Evolutionary conservation across 1,140 invertebrate genomes (phyloP), one percentile per base, ranked within the genome.

Genomic region (Prorops nasuta): DNA sequence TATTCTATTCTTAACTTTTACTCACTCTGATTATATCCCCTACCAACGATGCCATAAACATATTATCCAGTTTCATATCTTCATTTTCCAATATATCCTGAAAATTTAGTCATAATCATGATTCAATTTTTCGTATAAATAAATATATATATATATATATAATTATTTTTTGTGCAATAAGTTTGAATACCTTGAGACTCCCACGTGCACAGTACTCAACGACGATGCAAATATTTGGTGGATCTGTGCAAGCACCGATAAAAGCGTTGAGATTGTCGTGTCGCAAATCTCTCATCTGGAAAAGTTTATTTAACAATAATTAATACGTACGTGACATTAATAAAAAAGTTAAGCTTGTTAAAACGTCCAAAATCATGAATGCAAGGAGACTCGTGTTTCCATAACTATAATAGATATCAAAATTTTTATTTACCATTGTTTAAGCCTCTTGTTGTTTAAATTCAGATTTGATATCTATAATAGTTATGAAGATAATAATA

Each of bases 181-280:
- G 38, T 37, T 32, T 24, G n/a, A n/a, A n/a, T 49, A 92, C 91
- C 82, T 91, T 92, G 20, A 92, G 81, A 62, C 92, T 94, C 22
- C 93, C 93, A 46, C 92, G 82, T 1, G 89, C 85, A 71, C 93
- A 96, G 64, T 96, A 96, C 71, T 95, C 92, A 1, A 89, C 91
- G 3, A 95, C 83, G 24, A 94, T 88, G 65, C 92, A 93, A 54
- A 96, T 89, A 60, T 92, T 89, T 0, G 90, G 89, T 3, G 91
- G 86, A 59, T 94, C 91, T 8, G 92, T 90, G 66, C 91, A 94
- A n/a, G 92, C 92, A 37, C 94, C 94, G 40, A 97, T 90, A 65
- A 98, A 97, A 0, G 89, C 86, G 66, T 94, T 94, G 32, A 97
- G 79, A 70, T 96, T 96, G 66, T 94, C 91, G 63, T 96, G 92